Evolutionary conservation across 2,888 invertebrate species (phyloP).

Genomic region (Geotrupes spiniger): DNA sequence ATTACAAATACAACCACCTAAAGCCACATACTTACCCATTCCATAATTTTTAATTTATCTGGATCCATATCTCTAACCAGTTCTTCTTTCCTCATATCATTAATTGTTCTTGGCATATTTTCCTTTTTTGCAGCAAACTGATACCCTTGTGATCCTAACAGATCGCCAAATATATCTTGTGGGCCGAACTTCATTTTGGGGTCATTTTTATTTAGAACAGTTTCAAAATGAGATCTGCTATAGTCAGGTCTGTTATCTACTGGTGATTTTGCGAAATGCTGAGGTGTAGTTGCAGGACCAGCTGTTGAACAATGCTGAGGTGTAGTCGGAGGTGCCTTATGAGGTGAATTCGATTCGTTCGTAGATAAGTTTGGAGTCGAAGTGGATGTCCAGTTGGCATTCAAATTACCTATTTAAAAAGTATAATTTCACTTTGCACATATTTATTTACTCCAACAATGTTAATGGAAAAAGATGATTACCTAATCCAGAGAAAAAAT

Average conservation of each 20-base stretch:
- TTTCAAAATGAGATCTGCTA: slow-evolving; percentile 72
- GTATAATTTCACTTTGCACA: background rate
- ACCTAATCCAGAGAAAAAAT: slow-evolving; percentile 67
- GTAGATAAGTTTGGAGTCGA: slow-evolving; percentile 22
- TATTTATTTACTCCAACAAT: too few species aligned
- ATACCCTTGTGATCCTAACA: slow-evolving; percentile 87
- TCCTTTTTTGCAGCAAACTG: slow-evolving; percentile 72
- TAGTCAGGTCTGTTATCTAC: slow-evolving; percentile 52
- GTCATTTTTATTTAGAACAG: slow-evolving; percentile 42
- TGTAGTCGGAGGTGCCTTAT: slow-evolving; percentile 39
- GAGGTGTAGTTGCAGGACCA: slow-evolving; percentile 48
- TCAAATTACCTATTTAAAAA: slow-evolving; percentile 39
- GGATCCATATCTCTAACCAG: slow-evolving; percentile 88
- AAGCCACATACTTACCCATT: slow-evolving; percentile 66
- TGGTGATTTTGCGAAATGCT: slow-evolving; percentile 43
- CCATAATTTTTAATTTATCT: slow-evolving; percentile 76
- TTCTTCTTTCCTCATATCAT: slow-evolving; percentile 88
- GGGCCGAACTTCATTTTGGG: slow-evolving; percentile 24
- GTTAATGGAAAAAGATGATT: too few species aligned
- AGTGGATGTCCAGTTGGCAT: slow-evolving; percentile 32
- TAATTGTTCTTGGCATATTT: slow-evolving; percentile 81
- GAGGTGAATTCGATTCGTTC: slow-evolving; percentile 30
- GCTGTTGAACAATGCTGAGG: slow-evolving; percentile 24
- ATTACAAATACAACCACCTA: background rate
- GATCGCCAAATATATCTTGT: slow-evolving; percentile 79